Evolutionary conservation across 2,797 vertebrate species (phyloP).

Genomic region (Potorous gilbertii): DNA sequence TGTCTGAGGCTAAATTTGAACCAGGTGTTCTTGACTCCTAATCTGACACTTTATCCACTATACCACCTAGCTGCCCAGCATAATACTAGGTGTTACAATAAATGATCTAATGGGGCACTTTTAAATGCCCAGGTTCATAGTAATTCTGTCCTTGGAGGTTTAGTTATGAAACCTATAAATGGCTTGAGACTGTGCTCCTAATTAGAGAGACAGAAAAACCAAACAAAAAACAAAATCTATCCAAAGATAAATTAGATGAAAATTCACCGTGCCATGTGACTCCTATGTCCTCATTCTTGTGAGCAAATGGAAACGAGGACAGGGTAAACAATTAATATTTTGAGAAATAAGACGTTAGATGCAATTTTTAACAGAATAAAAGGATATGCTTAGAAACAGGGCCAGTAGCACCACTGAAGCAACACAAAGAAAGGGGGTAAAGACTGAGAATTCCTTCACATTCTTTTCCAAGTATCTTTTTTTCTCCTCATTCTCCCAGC

Average conservation of each 20-base stretch:
- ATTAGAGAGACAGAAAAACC: not conserved
- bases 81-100: slow-evolving; percentile 6
- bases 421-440: too few relatives aligned
- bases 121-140: not conserved
- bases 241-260: not conserved
- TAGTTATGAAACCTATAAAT: not conserved
- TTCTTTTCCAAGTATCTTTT: not conserved
- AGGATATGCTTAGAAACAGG: not conserved
- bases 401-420: too few relatives aligned
- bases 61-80: not conserved
- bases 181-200: not conserved
- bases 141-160: not conserved
- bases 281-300: not conserved
- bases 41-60: not conserved
- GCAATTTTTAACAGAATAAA: not conserved
- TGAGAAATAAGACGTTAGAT: not conserved
- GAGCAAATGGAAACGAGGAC: not conserved
- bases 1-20: not conserved
- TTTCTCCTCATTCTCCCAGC: not conserved
- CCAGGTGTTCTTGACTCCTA: not conserved
- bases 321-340: not conserved
- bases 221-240: not conserved
- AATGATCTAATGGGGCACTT: not conserved
- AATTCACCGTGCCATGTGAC: not conserved
- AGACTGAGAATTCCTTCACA: not conserved